Conservation (phyloP, 2,888 invertebrate species). For the Malthinus flaveolus region DNA sequence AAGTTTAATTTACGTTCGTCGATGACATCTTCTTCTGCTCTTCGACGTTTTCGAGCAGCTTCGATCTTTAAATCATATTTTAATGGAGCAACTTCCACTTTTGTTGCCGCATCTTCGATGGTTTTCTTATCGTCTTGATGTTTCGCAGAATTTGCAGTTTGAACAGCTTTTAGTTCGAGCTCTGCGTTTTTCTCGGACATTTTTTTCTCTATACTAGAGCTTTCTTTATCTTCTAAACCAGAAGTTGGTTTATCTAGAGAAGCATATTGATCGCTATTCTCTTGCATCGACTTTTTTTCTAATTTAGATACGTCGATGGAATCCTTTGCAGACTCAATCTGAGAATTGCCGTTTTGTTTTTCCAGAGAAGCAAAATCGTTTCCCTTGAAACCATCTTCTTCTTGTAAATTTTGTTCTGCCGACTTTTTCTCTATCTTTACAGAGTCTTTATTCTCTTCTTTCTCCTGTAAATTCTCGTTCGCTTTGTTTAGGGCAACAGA, state of each 20-base stretch:
- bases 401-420: no score
- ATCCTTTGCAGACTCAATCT: background rate
- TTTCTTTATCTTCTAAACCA: background rate
- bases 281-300: conserved; percentile 6
- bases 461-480: background rate
- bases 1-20: background rate
- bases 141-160: no score
- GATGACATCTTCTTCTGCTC: background rate
- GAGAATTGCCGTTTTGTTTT: background rate
- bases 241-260: background rate
- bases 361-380: background rate
- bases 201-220: background rate
- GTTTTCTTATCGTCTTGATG: background rate
- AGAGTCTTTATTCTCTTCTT: background rate
- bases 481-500: background rate
- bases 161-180: no score
- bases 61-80: no score
- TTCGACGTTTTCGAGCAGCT: background rate
- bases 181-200: background rate
- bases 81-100: background rate
- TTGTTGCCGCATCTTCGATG: background rate
- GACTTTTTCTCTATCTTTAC: background rate
- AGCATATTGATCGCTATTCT: no score
- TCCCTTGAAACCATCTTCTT: no score
- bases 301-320: background rate